These are phyloP conservation scores for Xestia xanthographa DNA, from an alignment of 2,888 invertebrate genomes.

Conservation along the genomic window DNA sequence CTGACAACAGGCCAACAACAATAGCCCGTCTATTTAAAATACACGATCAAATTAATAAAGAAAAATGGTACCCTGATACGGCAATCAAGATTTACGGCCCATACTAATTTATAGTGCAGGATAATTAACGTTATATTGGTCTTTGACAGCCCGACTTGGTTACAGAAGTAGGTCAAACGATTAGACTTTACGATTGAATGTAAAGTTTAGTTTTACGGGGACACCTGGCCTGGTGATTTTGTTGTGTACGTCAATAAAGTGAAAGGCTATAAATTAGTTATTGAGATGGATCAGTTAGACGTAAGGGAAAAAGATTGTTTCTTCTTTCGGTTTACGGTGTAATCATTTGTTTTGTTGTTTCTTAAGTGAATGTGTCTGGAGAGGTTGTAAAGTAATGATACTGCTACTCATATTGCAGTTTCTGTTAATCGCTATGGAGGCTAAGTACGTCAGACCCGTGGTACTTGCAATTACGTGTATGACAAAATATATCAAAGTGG, in stretches of 20 bases:
- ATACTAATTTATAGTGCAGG: constrained; percentile 70
- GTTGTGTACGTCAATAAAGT: constrained; percentile 49
- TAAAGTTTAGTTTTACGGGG: constrained; percentile 56
- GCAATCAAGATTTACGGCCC: constrained; percentile 62
- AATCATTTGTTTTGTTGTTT: constrained; percentile 44
- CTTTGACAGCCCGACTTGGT: constrained; percentile 72
- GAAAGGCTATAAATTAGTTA: constrained; percentile 47
- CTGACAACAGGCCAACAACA: not conserved
- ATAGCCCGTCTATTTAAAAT: not conserved
- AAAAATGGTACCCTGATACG: constrained; percentile 40
- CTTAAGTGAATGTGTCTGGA: constrained; percentile 29
- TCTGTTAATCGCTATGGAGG: not conserved
- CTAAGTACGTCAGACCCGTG: not conserved
- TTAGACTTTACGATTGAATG: constrained; percentile 59
- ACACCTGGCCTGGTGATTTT: constrained; percentile 51
- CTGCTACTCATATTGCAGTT: not conserved
- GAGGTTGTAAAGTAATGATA: not conserved
- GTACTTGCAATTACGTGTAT: not conserved
- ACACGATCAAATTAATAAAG: constrained; percentile 13
- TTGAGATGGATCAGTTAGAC: constrained; percentile 39
- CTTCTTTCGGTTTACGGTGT: constrained; percentile 46
- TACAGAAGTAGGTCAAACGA: constrained; percentile 70
- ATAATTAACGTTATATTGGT: constrained; percentile 74
- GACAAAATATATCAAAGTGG: too few species aligned
- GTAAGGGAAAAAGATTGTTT: constrained; percentile 47